phyloP scores from a whole-genome alignment of 1,140 invertebrate species.

The Kradibia gibbosae region DNA sequence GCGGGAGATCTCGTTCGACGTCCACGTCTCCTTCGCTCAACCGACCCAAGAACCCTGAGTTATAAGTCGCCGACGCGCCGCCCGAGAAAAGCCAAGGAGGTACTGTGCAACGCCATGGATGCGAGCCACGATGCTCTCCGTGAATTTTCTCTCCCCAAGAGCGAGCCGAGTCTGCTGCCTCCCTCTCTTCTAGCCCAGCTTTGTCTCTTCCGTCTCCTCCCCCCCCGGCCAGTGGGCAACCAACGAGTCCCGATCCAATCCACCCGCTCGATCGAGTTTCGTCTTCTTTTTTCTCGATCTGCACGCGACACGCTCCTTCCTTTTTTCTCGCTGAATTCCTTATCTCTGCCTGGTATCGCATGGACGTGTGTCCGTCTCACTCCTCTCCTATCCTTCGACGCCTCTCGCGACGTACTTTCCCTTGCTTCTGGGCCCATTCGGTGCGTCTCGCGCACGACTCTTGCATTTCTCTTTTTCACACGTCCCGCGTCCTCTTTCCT shows the following conservation, averaged over 20 bases:
- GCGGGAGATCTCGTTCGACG: background rate
- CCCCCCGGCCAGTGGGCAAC: too few relatives aligned
- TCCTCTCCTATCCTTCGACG: too few relatives aligned
- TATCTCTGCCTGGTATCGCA: background rate
- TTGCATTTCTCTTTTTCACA: constrained; percentile 12
- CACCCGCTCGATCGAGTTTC: background rate
- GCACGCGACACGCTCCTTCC: background rate
- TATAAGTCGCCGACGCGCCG: background rate
- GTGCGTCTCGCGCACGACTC: background rate
- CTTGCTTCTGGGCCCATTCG: too few relatives aligned
- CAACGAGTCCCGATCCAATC: too few relatives aligned
- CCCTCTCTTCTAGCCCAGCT: background rate
- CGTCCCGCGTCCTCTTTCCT: background rate
- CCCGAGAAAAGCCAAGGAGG: constrained; percentile 5
- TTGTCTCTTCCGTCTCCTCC: constrained; percentile 12
- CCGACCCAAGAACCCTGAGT: background rate
- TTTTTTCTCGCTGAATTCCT: background rate
- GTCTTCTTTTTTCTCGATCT: background rate
- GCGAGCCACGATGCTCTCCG: constrained; percentile 8
- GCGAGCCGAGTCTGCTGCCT: background rate
- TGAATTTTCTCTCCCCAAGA: constrained; percentile 30
- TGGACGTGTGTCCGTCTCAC: background rate
- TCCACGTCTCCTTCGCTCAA: background rate
- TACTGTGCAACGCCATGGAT: background rate
- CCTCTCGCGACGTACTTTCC: too few relatives aligned